phyloP scores from a whole-genome alignment of 2,113 vertebrate genomes.

The Girardinichthys multiradiatus region DNA sequence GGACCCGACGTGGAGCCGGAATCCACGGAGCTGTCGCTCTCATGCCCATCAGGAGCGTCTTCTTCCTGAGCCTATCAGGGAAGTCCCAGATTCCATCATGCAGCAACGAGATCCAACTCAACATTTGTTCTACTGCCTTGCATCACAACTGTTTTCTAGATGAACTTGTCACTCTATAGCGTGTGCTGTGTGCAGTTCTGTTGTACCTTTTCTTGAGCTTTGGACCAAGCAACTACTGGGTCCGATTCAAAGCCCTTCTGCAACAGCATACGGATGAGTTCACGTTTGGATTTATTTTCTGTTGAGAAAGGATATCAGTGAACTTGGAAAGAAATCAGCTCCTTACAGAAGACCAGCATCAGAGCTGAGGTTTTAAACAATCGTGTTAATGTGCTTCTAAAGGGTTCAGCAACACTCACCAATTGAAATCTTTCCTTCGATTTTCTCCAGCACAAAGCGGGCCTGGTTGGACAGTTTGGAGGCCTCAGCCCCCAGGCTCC shows the following conservation, averaged over 20 bases:
- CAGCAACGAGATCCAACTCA: not conserved
- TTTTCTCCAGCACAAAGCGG: slow-evolving; percentile 97
- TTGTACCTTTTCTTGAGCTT: slow-evolving; percentile 94
- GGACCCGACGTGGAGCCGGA: slow-evolving; percentile 90
- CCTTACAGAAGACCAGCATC: too few species aligned
- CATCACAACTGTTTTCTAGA: too few species aligned
- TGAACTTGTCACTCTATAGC: not conserved
- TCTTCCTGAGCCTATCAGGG: slow-evolving; percentile 86
- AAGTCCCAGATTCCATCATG: not conserved
- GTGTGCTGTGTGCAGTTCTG: not conserved
- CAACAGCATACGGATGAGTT: slow-evolving; percentile 94
- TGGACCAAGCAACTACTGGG: slow-evolving; percentile 94
- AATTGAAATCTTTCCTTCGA: slow-evolving; percentile 94
- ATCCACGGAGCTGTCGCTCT: slow-evolving; percentile 89
- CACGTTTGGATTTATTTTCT: slow-evolving; percentile 98
- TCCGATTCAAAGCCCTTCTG: slow-evolving; percentile 97
- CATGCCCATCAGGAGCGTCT: slow-evolving; percentile 84
- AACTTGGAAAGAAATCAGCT: too few species aligned
- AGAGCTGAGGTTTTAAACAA: not conserved
- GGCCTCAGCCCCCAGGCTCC: slow-evolving; percentile 93
- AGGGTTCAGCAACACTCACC: slow-evolving; percentile 80
- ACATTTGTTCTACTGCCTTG: too few species aligned
- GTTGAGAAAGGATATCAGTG: not conserved
- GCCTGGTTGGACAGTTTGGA: slow-evolving; percentile 97
- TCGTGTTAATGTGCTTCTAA: not conserved